phyloP scores from a whole-genome alignment of 2,113 vertebrate species.

The Solenodon paradoxus region DNA sequence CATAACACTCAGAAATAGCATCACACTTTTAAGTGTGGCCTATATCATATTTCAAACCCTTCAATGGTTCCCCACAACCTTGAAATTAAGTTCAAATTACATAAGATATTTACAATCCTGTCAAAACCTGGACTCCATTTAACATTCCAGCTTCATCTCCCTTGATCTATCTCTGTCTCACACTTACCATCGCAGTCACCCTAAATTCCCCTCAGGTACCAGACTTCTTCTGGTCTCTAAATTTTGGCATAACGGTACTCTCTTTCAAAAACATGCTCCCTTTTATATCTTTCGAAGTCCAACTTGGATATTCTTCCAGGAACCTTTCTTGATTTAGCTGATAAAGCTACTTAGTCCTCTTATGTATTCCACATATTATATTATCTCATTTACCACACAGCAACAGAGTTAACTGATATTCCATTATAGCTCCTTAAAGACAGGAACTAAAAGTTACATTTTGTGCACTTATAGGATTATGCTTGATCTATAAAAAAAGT shows the following conservation, averaged over 20 bases:
- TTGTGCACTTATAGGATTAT: background rate
- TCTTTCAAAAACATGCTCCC: background rate
- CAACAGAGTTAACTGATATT: background rate
- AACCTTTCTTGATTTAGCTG: background rate
- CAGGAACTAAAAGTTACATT: background rate
- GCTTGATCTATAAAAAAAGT: background rate
- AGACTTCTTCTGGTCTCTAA: background rate
- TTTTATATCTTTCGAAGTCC: background rate
- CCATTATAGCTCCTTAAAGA: background rate
- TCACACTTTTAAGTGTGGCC: slow-evolving; percentile 9
- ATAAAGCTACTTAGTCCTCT: background rate
- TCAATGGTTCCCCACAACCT: background rate
- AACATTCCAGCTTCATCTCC: background rate
- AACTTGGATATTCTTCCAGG: background rate
- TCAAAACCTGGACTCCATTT: background rate
- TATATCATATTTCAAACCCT: background rate
- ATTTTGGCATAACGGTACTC: background rate
- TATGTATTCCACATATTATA: background rate
- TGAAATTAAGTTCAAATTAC: background rate
- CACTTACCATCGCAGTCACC: background rate
- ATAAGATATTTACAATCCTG: background rate
- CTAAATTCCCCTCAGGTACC: background rate
- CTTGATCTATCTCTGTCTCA: background rate
- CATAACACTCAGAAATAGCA: background rate
- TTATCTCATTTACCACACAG: background rate